Evolutionary conservation across 1,140 invertebrate genomes (phyloP).

Genomic region (Brachionus angularis): DNA sequence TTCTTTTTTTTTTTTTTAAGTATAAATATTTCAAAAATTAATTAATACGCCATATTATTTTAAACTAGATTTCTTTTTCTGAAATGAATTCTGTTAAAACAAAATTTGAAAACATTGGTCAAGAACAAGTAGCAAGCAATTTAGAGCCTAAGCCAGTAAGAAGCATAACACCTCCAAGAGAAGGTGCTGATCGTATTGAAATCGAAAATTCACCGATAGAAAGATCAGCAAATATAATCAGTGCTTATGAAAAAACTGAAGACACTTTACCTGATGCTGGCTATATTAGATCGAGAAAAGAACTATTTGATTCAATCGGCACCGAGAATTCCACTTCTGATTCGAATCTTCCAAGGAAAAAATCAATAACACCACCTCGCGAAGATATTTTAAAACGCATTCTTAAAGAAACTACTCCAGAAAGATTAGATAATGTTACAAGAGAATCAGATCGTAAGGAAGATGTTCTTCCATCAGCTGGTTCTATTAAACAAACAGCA

Average conservation of each 20-base stretch:
- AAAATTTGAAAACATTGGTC: constrained; percentile 17
- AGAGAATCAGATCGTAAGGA: background rate
- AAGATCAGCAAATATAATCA: constrained; percentile 14
- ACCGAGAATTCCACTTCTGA: background rate
- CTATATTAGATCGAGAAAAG: background rate
- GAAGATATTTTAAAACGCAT: constrained; percentile 10
- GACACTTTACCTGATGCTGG: constrained; percentile 23
- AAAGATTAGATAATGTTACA: constrained; percentile 11
- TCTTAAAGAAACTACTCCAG: constrained; percentile 17
- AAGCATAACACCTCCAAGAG: constrained; percentile 22
- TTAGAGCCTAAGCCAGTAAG: constrained; percentile 15
- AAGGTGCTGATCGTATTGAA: constrained; percentile 35
- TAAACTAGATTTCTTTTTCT: constrained; percentile 32
- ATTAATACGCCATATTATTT: background rate
- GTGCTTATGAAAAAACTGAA: constrained; percentile 5
- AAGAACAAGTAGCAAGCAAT: background rate
- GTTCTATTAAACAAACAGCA: constrained; percentile 37
- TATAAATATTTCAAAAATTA: background rate
- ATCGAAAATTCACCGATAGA: constrained; percentile 28
- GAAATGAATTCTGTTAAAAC: constrained; percentile 33
- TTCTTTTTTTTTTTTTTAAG: background rate
- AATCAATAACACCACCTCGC: constrained; percentile 20
- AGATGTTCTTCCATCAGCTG: background rate
- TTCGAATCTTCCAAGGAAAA: background rate
- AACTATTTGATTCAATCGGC: background rate